Evolutionary conservation across 2,888 invertebrate species (phyloP).

Genomic region (Osedax frankpressi): DNA sequence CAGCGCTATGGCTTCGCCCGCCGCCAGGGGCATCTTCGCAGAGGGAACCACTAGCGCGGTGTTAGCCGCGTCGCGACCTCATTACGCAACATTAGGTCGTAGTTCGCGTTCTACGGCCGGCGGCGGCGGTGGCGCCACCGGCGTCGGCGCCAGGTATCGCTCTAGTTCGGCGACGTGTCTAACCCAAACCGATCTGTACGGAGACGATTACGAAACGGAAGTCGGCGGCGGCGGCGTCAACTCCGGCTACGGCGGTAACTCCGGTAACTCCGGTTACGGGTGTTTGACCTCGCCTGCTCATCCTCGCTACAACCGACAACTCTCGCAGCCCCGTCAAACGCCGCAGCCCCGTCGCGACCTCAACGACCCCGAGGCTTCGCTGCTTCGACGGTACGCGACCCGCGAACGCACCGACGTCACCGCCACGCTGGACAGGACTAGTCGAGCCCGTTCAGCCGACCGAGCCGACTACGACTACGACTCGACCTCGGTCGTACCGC

Average conservation of each 20-base stretch:
- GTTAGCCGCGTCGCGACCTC: background rate
- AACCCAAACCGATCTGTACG: slow-evolving; percentile 10
- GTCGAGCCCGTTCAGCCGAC: background rate
- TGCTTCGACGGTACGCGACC: background rate
- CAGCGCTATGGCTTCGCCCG: slow-evolving; percentile 20
- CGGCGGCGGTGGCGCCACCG: background rate
- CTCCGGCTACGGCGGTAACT: background rate
- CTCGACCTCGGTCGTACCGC: background rate
- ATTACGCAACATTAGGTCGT: too few species aligned
- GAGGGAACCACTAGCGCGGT: background rate
- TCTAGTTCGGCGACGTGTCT: slow-evolving; percentile 9
- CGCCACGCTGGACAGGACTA: background rate
- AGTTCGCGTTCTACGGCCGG: background rate
- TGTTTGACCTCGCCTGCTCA: too few species aligned
- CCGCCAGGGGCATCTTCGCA: background rate
- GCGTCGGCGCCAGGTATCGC: background rate
- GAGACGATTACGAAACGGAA: too few species aligned
- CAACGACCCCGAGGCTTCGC: background rate
- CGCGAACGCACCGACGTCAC: background rate
- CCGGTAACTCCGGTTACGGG: background rate
- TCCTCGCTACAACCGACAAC: too few species aligned
- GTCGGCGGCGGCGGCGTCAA: background rate
- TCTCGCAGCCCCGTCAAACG: too few species aligned
- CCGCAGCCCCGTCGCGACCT: background rate
- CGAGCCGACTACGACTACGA: background rate